Evolutionary conservation across 1,140 invertebrate genomes (phyloP).

Genomic region (Lerema accius): DNA sequence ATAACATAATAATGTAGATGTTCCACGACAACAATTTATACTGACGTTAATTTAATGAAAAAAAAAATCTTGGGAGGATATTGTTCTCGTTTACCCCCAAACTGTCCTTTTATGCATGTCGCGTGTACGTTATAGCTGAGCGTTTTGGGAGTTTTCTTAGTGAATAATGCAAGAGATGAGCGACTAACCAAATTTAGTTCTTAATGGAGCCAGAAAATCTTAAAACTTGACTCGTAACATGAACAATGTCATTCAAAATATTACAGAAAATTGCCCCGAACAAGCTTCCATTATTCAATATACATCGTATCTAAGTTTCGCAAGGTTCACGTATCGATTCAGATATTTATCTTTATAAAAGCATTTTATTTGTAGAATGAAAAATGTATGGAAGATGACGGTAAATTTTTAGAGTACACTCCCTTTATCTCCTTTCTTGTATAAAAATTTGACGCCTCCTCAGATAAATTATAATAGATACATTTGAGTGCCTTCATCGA

Average conservation of each 20-base stretch:
- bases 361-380: conserved; percentile 7
- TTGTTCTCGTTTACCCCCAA: neutral
- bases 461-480: neutral
- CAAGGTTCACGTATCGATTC: conserved; percentile 5
- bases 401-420: conserved; percentile 4
- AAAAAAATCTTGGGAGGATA: neutral
- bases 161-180: neutral
- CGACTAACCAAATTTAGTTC: neutral
- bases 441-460: conserved; percentile 35
- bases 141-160: neutral
- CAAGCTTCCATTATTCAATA: no score
- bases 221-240: no score
- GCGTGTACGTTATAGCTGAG: neutral
- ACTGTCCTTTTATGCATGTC: neutral
- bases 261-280: no score
- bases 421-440: conserved; percentile 26
- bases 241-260: no score
- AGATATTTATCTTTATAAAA: conserved; percentile 7
- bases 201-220: no score
- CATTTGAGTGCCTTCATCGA: neutral
- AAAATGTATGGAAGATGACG: conserved; percentile 14
- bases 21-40: no score
- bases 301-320: no score
- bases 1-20: no score
- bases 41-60: conserved; percentile 32